Base-by-base conservation (phyloP, 1,140 invertebrate species). In the Cardiocondyla obscurior region DNA sequence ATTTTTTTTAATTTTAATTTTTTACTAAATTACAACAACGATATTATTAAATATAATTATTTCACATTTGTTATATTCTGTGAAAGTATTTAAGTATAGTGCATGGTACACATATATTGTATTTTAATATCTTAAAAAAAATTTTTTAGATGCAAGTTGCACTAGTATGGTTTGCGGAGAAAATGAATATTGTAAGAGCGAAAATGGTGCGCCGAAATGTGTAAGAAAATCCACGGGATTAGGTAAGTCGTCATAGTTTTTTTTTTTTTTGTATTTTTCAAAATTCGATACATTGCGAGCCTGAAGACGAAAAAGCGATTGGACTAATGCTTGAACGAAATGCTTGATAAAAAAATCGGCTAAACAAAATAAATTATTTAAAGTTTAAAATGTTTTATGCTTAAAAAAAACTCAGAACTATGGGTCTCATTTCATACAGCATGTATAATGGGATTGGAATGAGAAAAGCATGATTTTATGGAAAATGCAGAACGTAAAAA, bases 121-220 rank as follows among this genome's bases (percentile, higher is more conserved):
- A 62, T 62, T 12, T n/a, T 28, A 49, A 76, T 1, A 14, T 46
- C 1, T 46, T 22, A 5, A 1, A 2, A 39, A 77, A 65, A 65
- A 10, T 4, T 79, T 77, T 84, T 42, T 76, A 93, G 93, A 69
- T 8, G 73, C 85, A 19, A 93, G 88, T 74, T 94, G 93, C 44
- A 72, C 86, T 0, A 91, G 86, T 7, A 91, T 88, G 58, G 62
- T 93, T 5, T 94, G 93, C 60, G 89, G 90, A 6, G 84, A 69
- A 8, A 92, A 93, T 6, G 90, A 93, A 70, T 93, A 94, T 33
- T 94, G 93, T 76, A 92, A 88, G 77, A 91, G 83, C 0, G 91
- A 92, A 44, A 92, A 92, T 73, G 92, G 92, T n/a, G 72, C 81
- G 16, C 91, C 93, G 51, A 91, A 82, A 42, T 94, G 93, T 39